These are phyloP conservation scores for Archips xylosteana DNA, from an alignment of 2,888 invertebrate species.

Conservation along the genomic window DNA sequence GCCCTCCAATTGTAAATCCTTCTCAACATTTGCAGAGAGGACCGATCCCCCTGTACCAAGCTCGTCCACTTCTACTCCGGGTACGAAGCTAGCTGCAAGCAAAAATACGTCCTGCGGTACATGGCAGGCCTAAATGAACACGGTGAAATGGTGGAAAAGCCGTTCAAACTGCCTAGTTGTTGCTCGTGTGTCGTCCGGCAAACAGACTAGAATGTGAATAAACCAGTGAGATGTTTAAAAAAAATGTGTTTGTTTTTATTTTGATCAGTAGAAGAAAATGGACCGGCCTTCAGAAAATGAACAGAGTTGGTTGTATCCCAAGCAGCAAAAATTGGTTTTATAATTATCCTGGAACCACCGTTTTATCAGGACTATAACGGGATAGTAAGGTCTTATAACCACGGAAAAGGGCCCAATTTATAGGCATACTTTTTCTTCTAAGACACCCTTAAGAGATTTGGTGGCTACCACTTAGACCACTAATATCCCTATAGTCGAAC, in stretches of 20 bases:
- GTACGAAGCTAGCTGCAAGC: slow-evolving; percentile 84
- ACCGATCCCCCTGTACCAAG: slow-evolving; percentile 77
- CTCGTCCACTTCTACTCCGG: slow-evolving; percentile 75
- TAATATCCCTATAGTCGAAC: too few species aligned
- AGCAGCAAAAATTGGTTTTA: too few species aligned
- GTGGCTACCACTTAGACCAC: too few species aligned
- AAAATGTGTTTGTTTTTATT: slow-evolving; percentile 1
- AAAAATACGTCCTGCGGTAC: slow-evolving; percentile 84
- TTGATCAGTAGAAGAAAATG: neutral
- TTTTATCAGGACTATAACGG: too few species aligned
- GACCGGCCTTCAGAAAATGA: too few species aligned
- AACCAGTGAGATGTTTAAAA: slow-evolving; percentile 9
- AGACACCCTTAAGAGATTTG: too few species aligned
- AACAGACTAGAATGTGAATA: slow-evolving; percentile 21
- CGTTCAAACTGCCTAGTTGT: slow-evolving; percentile 88
- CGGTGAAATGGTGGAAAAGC: slow-evolving; percentile 74
- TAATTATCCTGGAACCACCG: too few species aligned
- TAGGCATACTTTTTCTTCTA: too few species aligned
- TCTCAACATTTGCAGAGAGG: slow-evolving; percentile 62
- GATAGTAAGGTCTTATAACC: too few species aligned
- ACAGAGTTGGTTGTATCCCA: neutral
- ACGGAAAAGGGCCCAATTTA: too few species aligned
- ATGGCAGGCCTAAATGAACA: slow-evolving; percentile 81
- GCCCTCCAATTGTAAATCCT: slow-evolving; percentile 12
- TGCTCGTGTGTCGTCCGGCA: slow-evolving; percentile 86